These are phyloP conservation scores for Plebejus anna DNA, from an alignment of 2,888 invertebrate genomes.

Conservation along the genomic window DNA sequence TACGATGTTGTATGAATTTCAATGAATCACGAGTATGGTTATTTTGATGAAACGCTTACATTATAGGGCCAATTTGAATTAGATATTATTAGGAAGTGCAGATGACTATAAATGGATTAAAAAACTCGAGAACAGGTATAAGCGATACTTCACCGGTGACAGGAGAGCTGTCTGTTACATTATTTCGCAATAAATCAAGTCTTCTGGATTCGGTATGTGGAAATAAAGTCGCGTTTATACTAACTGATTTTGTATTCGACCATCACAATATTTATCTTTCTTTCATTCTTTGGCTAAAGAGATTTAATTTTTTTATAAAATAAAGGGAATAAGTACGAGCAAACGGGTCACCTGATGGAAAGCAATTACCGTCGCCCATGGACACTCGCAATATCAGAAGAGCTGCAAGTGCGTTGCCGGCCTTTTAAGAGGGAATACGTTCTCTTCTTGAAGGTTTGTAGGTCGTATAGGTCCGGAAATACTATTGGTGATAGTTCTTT, in stretches of 20 bases:
- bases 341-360: no score
- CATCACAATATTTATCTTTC: neutral
- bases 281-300: neutral
- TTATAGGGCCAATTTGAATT: slow-evolving; percentile 59
- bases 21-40: slow-evolving; percentile 65
- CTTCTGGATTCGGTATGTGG: slow-evolving; percentile 34
- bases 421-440: no score
- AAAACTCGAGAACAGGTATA: slow-evolving; percentile 40
- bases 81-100: slow-evolving; percentile 47
- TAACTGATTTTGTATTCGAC: slow-evolving; percentile 16
- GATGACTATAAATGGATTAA: slow-evolving; percentile 39
- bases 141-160: slow-evolving; percentile 39
- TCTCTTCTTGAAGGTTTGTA: no score
- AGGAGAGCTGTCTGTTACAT: slow-evolving; percentile 39
- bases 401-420: no score
- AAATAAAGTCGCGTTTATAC: slow-evolving; percentile 32
- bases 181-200: slow-evolving; percentile 42
- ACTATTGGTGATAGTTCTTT: no score
- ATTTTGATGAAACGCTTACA: slow-evolving; percentile 65
- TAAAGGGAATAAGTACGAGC: no score
- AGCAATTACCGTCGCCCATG: no score
- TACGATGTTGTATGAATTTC: slow-evolving; percentile 72
- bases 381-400: no score
- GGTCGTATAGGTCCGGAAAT: no score
- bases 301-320: neutral